Base-by-base conservation (phyloP, 2,888 invertebrate genomes). In the Hyposoter dolosus region DNA sequence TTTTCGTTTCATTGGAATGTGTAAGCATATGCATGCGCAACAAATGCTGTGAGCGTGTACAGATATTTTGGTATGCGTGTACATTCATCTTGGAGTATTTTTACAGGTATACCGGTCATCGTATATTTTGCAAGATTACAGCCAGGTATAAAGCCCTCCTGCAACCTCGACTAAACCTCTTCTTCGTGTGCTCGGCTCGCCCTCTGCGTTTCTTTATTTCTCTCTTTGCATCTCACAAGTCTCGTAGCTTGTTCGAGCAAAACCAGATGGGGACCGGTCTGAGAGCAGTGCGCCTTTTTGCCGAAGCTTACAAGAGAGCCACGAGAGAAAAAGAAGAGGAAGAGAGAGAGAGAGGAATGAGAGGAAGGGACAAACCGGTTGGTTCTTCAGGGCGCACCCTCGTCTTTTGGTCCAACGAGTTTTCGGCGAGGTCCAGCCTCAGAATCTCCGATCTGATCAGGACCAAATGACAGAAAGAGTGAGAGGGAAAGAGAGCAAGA, bases 241-340 rank as follows among this genome's bases (percentile, higher is more conserved):
- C 15, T 72, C 69, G 50, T 76, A 47, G 72, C 56, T 74, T 50
- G 40, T 66, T 66, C 50, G 50, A 40, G 77, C 81, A 68, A 81
- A 81, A 81, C 81, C 80, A 86, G 77, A 83, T 77, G 83, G 74
- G 28, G 60, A 86, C 77, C 83, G 72, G 81, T 74, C 68, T 19
- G 63, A 15, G 50, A 68, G 43, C 60, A 47, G 66, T 63, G 71
- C 47, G 56, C 65, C 71, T 76, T 68, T 71, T 71, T 56, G 72
- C 53, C 68, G 65, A 69, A 78, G 43, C 28, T 65, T 17, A 19
- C 12, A 28, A 56, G 75, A 47, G 50, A 40, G 40, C 9, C 7
- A 40, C 40, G 40, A 60, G 23, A 60, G 23, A 60, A 15, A 60
- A 12, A 12, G 28, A 28, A 28, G 12, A 28, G 60, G 50, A 23